These are phyloP conservation scores for Cydia strobilella DNA, from an alignment of 1,140 invertebrate species.

Conservation along the genomic window DNA sequence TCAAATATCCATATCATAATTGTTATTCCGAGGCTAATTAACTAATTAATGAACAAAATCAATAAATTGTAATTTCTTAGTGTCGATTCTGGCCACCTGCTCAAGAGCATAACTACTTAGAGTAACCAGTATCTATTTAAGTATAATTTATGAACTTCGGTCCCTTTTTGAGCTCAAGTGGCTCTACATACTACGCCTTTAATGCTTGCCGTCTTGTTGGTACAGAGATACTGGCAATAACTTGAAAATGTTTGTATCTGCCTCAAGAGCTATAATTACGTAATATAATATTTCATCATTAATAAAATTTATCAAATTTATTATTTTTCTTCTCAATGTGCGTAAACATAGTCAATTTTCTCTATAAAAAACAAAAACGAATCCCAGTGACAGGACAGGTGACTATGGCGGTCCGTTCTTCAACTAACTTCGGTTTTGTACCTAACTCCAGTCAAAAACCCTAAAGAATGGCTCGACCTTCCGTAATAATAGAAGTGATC, in stretches of 20 bases:
- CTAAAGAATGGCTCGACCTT: conserved; percentile 1
- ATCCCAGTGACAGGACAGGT: neutral
- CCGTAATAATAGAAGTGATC: conserved; percentile 21
- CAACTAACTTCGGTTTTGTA: conserved; percentile 17
- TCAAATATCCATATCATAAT: neutral
- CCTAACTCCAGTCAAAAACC: conserved; percentile 18
- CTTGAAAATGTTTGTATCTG: conserved; percentile 16
- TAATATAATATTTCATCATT: conserved; percentile 2
- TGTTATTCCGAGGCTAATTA: conserved; percentile 6
- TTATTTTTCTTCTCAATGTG: neutral
- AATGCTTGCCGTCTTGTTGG: conserved; percentile 39
- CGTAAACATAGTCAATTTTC: neutral
- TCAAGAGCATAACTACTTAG: conserved; percentile 45
- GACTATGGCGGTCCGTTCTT: neutral
- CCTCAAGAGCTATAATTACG: neutral
- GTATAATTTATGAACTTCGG: conserved; percentile 60
- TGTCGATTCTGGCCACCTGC: conserved; percentile 35
- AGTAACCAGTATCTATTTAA: conserved; percentile 64
- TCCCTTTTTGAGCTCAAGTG: conserved; percentile 56
- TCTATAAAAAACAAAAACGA: neutral
- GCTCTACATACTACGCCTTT: conserved; percentile 39
- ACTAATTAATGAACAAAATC: neutral
- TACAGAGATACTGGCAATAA: conserved; percentile 34
- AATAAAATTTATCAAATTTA: too few relatives aligned
- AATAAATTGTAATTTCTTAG: conserved; percentile 18